Evolutionary conservation across 2,888 invertebrate species (phyloP).

Genomic region (Tenthredo amoena): DNA sequence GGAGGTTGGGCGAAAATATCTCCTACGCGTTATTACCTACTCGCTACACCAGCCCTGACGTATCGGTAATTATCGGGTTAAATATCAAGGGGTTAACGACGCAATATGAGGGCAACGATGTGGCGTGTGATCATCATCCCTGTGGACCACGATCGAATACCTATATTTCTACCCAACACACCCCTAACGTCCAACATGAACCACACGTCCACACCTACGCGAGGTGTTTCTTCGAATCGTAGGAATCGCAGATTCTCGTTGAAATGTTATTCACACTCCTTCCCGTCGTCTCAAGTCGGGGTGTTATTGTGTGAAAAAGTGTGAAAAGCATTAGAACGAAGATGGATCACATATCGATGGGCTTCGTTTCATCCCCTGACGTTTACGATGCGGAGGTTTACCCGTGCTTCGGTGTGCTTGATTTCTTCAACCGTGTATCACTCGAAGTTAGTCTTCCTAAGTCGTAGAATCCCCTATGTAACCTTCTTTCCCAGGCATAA

Average conservation of each 20-base stretch:
- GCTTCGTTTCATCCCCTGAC: not conserved
- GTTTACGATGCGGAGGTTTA: not conserved
- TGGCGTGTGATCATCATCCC: conserved; percentile 58
- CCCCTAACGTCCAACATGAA: not conserved
- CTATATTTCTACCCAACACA: not conserved
- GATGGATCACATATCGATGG: not conserved
- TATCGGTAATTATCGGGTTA: conserved; percentile 73
- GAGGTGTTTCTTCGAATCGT: not conserved
- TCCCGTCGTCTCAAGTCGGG: not conserved
- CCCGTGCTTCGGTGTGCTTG: not conserved
- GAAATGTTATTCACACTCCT: not conserved
- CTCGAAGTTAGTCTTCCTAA: not conserved
- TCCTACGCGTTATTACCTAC: not conserved
- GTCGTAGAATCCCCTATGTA: not conserved
- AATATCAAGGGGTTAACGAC: conserved; percentile 71
- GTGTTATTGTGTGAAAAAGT: not conserved
- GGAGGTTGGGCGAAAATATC: not conserved
- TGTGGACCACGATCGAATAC: conserved; percentile 7
- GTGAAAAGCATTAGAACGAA: not conserved
- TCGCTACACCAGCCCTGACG: conserved; percentile 57
- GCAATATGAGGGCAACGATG: conserved; percentile 64
- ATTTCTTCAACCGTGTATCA: not conserved
- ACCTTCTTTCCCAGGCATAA: conserved; percentile 35
- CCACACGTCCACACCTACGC: not conserved
- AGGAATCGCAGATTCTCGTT: not conserved